These are phyloP conservation scores for Bubalus kerabau DNA, from an alignment of 2,113 vertebrate species.

Conservation along the genomic window DNA sequence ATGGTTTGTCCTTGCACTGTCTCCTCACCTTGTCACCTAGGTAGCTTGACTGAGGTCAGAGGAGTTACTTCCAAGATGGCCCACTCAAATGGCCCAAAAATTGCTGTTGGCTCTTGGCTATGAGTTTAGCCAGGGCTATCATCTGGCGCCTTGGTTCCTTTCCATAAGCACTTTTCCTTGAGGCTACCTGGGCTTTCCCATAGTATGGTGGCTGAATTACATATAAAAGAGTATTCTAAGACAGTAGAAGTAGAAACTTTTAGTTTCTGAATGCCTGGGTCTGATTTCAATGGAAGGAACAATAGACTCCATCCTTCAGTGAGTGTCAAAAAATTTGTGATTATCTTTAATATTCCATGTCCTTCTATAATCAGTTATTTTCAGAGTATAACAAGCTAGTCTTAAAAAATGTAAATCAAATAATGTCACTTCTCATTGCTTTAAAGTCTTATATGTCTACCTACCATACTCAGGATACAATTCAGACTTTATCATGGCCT, in stretches of 20 bases:
- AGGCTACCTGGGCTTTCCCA: neutral
- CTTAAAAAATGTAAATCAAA: conserved; percentile 43
- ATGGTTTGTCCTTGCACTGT: neutral
- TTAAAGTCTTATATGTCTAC: neutral
- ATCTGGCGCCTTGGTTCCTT: neutral
- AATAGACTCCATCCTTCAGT: neutral
- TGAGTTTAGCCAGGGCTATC: neutral
- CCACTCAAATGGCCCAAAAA: neutral
- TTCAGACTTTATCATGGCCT: neutral
- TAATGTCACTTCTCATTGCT: neutral
- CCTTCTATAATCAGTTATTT: conserved; percentile 27
- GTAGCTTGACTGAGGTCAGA: neutral
- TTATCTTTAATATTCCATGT: conserved; percentile 15
- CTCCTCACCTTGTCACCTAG: neutral
- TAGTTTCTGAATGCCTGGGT: neutral
- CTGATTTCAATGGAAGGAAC: neutral
- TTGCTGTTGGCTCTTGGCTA: neutral
- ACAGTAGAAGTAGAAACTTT: neutral
- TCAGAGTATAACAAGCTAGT: conserved; percentile 7
- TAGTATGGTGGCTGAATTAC: neutral
- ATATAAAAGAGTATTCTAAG: neutral
- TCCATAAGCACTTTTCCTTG: neutral
- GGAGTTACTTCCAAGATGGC: neutral
- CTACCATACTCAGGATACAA: neutral
- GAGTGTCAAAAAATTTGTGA: conserved; percentile 40